Evolutionary conservation across 53 echinoderm and acorn worm genomes (phyloP), one percentile per base, ranked within the genome.

Genomic region (Crossaster papposus): DNA sequence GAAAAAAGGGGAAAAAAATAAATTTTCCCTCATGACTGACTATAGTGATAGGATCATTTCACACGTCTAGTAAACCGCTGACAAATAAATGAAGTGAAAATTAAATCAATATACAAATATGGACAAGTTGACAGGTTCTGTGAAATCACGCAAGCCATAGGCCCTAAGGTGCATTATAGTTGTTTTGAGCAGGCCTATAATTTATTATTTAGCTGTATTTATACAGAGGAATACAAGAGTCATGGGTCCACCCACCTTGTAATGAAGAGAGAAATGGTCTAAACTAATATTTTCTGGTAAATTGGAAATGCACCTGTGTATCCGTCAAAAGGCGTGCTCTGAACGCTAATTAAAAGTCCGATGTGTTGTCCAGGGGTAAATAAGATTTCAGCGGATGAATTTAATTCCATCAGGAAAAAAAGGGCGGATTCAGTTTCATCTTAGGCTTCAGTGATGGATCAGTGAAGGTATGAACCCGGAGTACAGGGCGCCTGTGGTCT

Each of bases 1-100:
- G n/a, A n/a, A n/a, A n/a, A n/a, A n/a, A n/a, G n/a, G n/a, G n/a
- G n/a, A n/a, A n/a, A n/a, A n/a, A n/a, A n/a, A n/a, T n/a, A n/a
- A n/a, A n/a, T n/a, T n/a, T n/a, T n/a, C n/a, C n/a, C 44, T 9
- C 44, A 44, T 44, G 44, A 44, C 50, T 83, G 83, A 30, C 51
- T 83, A 68, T 23, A 65, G 31, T 44, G 70, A 83, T 34, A 38
- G 30, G 51, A 72, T 85, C 85, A 85, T 15, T 85, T 64, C 73
- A 54, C 85, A 32, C 85, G 32, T 85, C 23, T 53, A 72, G 36
- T 30, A 72, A 85, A 85, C 85, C 85, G 73, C 85, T 14, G 30
- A 53, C 72, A 85, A 54, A 85, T 85, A 85, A 85, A 85, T 73
- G 85, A 70, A 85, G 85, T 52, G 85, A 51, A 52, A 85, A 85